phyloP scores from a whole-genome alignment of 2,888 invertebrate species.

The Siphonodentalium dalli region DNA sequence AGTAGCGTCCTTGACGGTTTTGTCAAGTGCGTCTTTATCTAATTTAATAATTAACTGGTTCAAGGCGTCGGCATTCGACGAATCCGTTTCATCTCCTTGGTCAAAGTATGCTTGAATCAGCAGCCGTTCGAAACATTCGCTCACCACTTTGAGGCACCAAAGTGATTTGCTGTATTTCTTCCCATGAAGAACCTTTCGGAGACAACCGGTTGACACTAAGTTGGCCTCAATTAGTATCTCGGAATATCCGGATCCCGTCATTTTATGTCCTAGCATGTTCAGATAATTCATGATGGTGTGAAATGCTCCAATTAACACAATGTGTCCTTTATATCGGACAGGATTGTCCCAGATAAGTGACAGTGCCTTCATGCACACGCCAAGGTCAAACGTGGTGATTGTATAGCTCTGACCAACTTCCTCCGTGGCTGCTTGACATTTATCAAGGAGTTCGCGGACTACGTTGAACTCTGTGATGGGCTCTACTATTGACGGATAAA shows the following conservation, averaged over 20 bases:
- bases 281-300: slow-evolving; percentile 12
- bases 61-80: too few relatives aligned
- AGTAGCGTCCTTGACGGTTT: too few relatives aligned
- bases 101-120: neutral
- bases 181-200: slow-evolving; percentile 1
- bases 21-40: too few relatives aligned
- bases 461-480: slow-evolving; percentile 4
- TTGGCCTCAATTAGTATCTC: slow-evolving; percentile 8
- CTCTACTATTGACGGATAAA: slow-evolving; percentile 4
- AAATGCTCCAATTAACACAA: slow-evolving; percentile 3
- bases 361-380: slow-evolving; percentile 8
- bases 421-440: slow-evolving; percentile 4
- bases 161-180: slow-evolving; percentile 4
- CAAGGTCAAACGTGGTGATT: slow-evolving; percentile 8
- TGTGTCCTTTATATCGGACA: slow-evolving; percentile 1
- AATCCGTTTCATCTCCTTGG: too few relatives aligned
- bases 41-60: too few relatives aligned
- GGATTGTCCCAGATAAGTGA: slow-evolving; percentile 5
- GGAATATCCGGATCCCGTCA: slow-evolving; percentile 7
- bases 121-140: slow-evolving; percentile 1
- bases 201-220: slow-evolving; percentile 6
- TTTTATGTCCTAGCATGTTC: slow-evolving; percentile 2
- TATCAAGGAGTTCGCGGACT: neutral
- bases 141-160: slow-evolving; percentile 4
- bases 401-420: slow-evolving; percentile 7